A percentile compares a stretch with the other conserved stretches of the same genome.
phyloP scores from a whole-genome alignment of 2,113 vertebrate genomes.

The Zosterops lateralis region DNA sequence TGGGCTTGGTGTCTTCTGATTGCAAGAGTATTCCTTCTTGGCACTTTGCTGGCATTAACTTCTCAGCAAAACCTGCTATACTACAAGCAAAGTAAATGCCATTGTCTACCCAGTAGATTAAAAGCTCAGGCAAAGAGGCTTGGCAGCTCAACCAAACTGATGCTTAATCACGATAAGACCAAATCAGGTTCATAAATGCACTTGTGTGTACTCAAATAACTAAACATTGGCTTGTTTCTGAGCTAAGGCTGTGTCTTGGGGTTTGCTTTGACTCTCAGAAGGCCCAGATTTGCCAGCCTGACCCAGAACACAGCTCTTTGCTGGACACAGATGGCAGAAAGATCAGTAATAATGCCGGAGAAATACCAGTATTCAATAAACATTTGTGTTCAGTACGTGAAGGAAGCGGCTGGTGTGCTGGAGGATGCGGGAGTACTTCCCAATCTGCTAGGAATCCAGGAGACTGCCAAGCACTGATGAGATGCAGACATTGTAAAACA shows the following conservation, averaged over 20 bases:
- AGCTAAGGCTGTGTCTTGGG: neutral
- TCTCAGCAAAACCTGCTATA: neutral
- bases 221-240: neutral
- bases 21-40: neutral
- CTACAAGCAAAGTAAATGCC: neutral
- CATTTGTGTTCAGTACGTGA: neutral
- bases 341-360: conserved; percentile 3
- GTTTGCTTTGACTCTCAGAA: neutral
- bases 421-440: neutral
- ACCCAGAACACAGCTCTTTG: neutral
- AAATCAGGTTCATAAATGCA: neutral
- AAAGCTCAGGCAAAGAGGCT: neutral
- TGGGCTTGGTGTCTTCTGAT: neutral
- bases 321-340: conserved; percentile 20
- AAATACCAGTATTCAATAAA: neutral
- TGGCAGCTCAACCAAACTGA: neutral
- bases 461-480: conserved; percentile 15
- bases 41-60: neutral
- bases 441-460: neutral
- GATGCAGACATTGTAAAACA: neutral
- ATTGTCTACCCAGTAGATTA: neutral
- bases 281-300: neutral
- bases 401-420: neutral
- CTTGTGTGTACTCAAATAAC: neutral
- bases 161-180: neutral